phyloP scores from a whole-genome alignment of 1,140 invertebrate species.

The Brachystomella parvula region DNA sequence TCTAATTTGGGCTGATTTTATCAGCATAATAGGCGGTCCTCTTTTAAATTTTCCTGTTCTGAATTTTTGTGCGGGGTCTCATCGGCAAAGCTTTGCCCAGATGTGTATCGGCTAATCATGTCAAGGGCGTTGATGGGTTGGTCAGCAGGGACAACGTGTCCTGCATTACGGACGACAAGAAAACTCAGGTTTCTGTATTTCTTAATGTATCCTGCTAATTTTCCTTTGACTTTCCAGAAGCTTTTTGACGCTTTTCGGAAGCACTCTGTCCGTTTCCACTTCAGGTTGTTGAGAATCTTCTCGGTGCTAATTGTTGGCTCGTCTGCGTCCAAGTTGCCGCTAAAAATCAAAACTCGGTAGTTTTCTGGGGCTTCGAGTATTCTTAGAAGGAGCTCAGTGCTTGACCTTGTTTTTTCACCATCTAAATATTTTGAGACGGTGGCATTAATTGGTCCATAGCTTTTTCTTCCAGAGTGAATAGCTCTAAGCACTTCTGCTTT shows the following conservation, averaged over 20 bases:
- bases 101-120: slow-evolving; percentile 48
- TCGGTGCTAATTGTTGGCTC: slow-evolving; percentile 39
- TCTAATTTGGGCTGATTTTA: no score
- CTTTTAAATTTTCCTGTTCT: no score
- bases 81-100: neutral
- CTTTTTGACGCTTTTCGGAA: neutral
- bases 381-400: neutral
- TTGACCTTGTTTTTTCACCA: neutral
- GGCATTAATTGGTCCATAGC: neutral
- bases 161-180: slow-evolving; percentile 45
- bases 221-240: slow-evolving; percentile 43
- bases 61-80: no score
- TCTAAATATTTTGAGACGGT: neutral
- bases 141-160: slow-evolving; percentile 50
- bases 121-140: slow-evolving; percentile 47
- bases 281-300: neutral
- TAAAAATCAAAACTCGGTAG: slow-evolving; percentile 40
- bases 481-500: neutral
- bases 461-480: neutral
- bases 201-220: slow-evolving; percentile 49
- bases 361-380: slow-evolving; percentile 25
- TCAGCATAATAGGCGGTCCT: no score
- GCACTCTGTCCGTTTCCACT: neutral
- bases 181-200: slow-evolving; percentile 45
- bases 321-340: slow-evolving; percentile 49